Percentiles rank a stretch among this genome's conserved stretches.
Conservation (phyloP, 1,140 invertebrate genomes). For the Lordiphosa mommai region DNA sequence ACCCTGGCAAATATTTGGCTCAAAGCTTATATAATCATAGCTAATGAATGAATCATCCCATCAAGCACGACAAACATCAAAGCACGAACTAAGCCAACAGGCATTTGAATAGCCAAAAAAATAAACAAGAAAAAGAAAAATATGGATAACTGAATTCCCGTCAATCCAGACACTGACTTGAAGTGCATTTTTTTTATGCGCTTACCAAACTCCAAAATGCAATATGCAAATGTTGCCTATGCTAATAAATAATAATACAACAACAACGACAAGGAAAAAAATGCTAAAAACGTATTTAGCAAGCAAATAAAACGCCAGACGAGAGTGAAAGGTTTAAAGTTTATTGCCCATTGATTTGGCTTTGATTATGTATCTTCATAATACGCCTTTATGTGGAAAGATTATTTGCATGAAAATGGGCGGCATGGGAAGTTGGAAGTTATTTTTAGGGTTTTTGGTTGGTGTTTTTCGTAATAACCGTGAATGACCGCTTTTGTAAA, state of each 20-base stretch:
- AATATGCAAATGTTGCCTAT: constrained; percentile 50
- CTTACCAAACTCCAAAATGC: constrained; percentile 40
- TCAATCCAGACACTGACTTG: neutral
- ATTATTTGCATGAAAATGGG: constrained; percentile 62
- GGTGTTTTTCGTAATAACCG: constrained; percentile 28
- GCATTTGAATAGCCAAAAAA: constrained; percentile 10
- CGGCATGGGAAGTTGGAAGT: constrained; percentile 35
- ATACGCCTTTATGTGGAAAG: constrained; percentile 49
- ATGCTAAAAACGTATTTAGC: constrained; percentile 47
- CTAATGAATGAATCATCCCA: constrained; percentile 36
- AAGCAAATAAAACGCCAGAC: constrained; percentile 46
- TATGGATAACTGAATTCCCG: no score
- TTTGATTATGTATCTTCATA: constrained; percentile 46
- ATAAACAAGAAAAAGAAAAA: no score
- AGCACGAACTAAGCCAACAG: constrained; percentile 45
- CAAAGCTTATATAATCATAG: constrained; percentile 53
- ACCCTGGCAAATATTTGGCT: constrained; percentile 45
- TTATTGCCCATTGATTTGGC: constrained; percentile 48
- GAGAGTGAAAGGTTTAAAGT: constrained; percentile 58
- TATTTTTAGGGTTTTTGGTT: neutral
- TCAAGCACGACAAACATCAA: constrained; percentile 14
- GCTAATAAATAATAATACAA: constrained; percentile 39
- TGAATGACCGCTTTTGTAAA: no score
- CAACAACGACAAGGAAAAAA: constrained; percentile 7
- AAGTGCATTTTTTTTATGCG: constrained; percentile 15